phyloP scores from a whole-genome alignment of 2,888 invertebrate genomes.

The Trisateles emortualis region DNA sequence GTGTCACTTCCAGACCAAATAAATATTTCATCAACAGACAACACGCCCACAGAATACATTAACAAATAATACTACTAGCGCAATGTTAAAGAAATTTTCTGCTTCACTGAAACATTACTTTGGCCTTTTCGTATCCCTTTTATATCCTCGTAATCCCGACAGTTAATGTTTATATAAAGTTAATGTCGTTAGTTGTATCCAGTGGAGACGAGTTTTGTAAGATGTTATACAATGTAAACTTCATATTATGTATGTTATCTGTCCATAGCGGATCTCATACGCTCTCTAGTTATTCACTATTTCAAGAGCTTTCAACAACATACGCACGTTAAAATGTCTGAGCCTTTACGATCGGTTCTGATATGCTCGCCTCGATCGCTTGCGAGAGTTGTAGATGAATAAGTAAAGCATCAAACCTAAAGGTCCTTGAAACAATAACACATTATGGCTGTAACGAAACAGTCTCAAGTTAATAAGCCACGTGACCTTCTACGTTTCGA shows the following conservation, averaged over 20 bases:
- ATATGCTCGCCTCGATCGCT: neutral
- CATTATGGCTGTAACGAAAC: conserved; percentile 47
- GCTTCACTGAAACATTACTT: conserved; percentile 5
- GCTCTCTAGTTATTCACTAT: conserved; percentile 4
- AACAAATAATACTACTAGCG: conserved; percentile 4
- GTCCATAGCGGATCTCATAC: conserved; percentile 1
- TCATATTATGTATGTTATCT: conserved; percentile 2
- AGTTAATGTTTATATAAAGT: conserved; percentile 10
- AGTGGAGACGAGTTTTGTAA: neutral
- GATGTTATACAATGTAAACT: neutral
- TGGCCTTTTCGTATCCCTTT: conserved; percentile 11
- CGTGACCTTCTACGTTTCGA: conserved; percentile 58
- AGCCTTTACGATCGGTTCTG: neutral
- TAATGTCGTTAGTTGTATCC: conserved; percentile 5
- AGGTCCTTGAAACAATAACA: conserved; percentile 55
- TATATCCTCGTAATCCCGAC: conserved; percentile 12
- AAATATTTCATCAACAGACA: conserved; percentile 55
- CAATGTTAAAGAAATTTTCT: neutral
- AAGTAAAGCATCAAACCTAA: conserved; percentile 25
- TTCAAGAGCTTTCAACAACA: conserved; percentile 10
- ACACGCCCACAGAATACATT: conserved; percentile 44
- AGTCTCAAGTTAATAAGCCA: conserved; percentile 49
- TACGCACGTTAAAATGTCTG: neutral
- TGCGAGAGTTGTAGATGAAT: conserved; percentile 19
- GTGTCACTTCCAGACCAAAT: conserved; percentile 47